Base-by-base conservation (phyloP, 2,113 vertebrate genomes). In the Papio anubis region DNA sequence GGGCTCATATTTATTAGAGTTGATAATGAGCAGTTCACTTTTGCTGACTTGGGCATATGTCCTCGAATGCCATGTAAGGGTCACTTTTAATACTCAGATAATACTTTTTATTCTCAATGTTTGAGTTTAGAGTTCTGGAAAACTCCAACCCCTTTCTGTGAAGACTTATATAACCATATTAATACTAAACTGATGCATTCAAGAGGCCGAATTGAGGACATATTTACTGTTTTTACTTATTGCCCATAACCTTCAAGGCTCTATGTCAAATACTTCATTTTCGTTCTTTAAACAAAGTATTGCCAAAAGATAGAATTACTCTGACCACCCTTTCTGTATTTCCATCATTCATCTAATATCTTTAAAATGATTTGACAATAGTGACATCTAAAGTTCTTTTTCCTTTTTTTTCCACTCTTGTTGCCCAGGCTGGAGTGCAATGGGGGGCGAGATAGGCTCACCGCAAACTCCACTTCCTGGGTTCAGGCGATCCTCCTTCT, bases 321-420 rank as follows among this genome's bases (percentile, higher is more conserved):
- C 30, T 89, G 72, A 88, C 55, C n/a, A 80, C 89, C 17, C 2
- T 70, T 86, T 27, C 50, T 64, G 1, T 21, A 57, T 90, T 86
- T 93, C 21, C 2, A 52, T 40, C 2, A 57, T 40, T 78, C 12
- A 89, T 61, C 55, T 83, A 88, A 6, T 90, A 84, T 64, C 18
- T 86, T n/a, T 91, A 57, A 97, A 84, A 25, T 55, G 57, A 92
- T 88, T 61, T 93, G 30, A 94, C 81, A 92, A 52, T 79, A 21
- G 35, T 3, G 4, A 64, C 3, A 55, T 23, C 59, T 32, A 66
- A 55, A 72, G 5, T 64, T 64, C 5, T 14, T 32, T 64, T 30
- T 30, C 5, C 5, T 2, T 61, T 12, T 61, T 64, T 30, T 30
- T 64, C 6, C 2, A 13, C 61, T 64, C 27, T 64, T 64, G 61